Base-by-base conservation (phyloP, 2,888 invertebrate species). In the Drosophila kuntzei region DNA sequence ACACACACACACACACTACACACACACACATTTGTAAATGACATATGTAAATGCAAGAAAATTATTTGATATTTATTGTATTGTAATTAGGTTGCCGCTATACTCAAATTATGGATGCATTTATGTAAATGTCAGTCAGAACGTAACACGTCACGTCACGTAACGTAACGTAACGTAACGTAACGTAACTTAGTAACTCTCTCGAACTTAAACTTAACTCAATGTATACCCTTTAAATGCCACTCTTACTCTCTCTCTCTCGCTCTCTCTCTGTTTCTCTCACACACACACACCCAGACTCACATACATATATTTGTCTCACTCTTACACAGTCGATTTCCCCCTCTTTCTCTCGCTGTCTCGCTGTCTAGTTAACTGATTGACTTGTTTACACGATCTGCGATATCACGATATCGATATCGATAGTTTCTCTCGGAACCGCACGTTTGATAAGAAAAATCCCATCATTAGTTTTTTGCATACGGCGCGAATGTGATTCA, bases 21-120 rank as follows among this genome's bases (percentile, higher is more conserved):
- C 55, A 47, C 53, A 73, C 34, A 80, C 65, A 82, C 80, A 83
- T 78, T 86, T 86, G 83, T 83, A 83, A 83, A 86, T 83, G 86
- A 86, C 83, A 86, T 80, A 77, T 82, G 82, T 83, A 82, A 82
- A 83, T 85, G 82, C 86, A 83, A 75, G 63, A 39, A 71, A 76
- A 78, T 85, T 78, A 80, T 83, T 83, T 82, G 58, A 82, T 83
- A 82, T 82, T 82, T 83, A 85, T 83, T 79, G 69, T 82, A 82
- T 71, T 86, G 83, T 80, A 84, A 85, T 80, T 86, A 86, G 83
- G 83, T 87, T 86, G 83, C 83, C 87, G 87, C 83, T 86, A 84
- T 83, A 84, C 83, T 84, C 83, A 84, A 84, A 86, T 79, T 86
- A 71, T 86, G 76, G 62, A 83, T 84, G 83, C 83, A 84, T 84